Conservation (phyloP, 2,888 invertebrate species). For the Bibio marci region DNA sequence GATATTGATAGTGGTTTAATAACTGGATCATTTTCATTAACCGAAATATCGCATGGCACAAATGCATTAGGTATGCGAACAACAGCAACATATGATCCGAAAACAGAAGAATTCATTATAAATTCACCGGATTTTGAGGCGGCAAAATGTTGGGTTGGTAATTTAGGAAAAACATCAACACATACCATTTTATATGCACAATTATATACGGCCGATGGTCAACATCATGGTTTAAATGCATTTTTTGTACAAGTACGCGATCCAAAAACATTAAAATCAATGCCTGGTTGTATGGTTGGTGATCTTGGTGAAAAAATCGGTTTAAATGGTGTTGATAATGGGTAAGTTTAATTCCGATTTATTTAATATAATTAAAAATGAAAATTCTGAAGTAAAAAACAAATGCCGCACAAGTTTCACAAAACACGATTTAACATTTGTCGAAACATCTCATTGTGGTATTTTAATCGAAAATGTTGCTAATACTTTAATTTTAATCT, state of each 20-base stretch:
- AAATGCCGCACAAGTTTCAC: too few relatives aligned
- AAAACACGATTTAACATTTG: too few relatives aligned
- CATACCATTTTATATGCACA: slow-evolving; percentile 82
- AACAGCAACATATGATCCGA: slow-evolving; percentile 61
- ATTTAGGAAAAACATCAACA: slow-evolving; percentile 62
- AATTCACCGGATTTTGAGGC: slow-evolving; percentile 63
- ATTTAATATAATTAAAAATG: too few relatives aligned
- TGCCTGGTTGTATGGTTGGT: slow-evolving; percentile 68
- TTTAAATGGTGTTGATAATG: slow-evolving; percentile 86
- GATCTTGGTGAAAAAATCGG: slow-evolving; percentile 89
- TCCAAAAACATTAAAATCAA: slow-evolving; percentile 48
- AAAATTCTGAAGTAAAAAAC: too few relatives aligned
- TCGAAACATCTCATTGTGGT: too few relatives aligned
- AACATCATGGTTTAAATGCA: slow-evolving; percentile 68
- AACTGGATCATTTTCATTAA: slow-evolving; percentile 64
- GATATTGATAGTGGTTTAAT: slow-evolving; percentile 28
- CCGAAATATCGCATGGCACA: slow-evolving; percentile 82
- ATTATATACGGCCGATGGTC: slow-evolving; percentile 58
- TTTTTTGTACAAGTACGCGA: slow-evolving; percentile 80
- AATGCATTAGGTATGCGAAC: slow-evolving; percentile 80
- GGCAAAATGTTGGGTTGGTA: slow-evolving; percentile 73
- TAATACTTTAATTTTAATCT: too few relatives aligned
- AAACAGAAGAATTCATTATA: slow-evolving; percentile 52
- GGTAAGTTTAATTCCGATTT: slow-evolving; percentile 40
- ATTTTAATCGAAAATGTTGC: slow-evolving; percentile 7